Conservation (phyloP, 2,888 invertebrate genomes). For the Polietes domitor region DNA sequence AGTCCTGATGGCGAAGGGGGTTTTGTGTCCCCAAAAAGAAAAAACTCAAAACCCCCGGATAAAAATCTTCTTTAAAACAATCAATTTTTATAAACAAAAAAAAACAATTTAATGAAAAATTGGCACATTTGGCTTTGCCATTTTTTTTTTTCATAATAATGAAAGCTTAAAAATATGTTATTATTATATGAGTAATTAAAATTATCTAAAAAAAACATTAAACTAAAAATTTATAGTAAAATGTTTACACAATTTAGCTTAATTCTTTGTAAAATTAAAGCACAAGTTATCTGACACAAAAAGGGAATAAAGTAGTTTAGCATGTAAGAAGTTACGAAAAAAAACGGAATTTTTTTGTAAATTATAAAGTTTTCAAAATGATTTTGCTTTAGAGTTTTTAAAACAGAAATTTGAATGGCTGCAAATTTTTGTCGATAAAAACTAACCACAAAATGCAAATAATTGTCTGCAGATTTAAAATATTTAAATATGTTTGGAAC, state of each 20-base stretch:
- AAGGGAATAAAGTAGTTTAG: constrained; percentile 73
- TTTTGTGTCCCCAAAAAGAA: constrained; percentile 18
- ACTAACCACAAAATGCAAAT: constrained; percentile 12
- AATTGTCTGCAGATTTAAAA: not conserved
- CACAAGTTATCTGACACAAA: constrained; percentile 75
- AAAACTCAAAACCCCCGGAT: constrained; percentile 29
- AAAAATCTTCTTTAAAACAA: constrained; percentile 72
- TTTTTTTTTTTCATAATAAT: no score
- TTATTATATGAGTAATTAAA: constrained; percentile 6
- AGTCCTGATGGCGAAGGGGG: constrained; percentile 47
- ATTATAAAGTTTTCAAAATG: constrained; percentile 14
- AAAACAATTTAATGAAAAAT: constrained; percentile 34
- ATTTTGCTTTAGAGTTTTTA: constrained; percentile 49
- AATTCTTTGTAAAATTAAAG: constrained; percentile 58
- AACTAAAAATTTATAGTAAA: constrained; percentile 23
- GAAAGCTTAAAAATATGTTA: constrained; percentile 3
- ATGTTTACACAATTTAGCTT: constrained; percentile 42
- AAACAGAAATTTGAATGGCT: constrained; percentile 81
- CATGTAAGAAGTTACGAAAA: constrained; percentile 42
- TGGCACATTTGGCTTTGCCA: not conserved
- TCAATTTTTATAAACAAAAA: constrained; percentile 72
- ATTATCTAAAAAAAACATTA: constrained; percentile 31
- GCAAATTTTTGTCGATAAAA: constrained; percentile 75
- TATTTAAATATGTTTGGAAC: no score
- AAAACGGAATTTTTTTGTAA: constrained; percentile 34